Evolutionary conservation across 2,888 invertebrate genomes (phyloP), one percentile per base, ranked within the genome.

Genomic region (Synanthedon vespiformis): DNA sequence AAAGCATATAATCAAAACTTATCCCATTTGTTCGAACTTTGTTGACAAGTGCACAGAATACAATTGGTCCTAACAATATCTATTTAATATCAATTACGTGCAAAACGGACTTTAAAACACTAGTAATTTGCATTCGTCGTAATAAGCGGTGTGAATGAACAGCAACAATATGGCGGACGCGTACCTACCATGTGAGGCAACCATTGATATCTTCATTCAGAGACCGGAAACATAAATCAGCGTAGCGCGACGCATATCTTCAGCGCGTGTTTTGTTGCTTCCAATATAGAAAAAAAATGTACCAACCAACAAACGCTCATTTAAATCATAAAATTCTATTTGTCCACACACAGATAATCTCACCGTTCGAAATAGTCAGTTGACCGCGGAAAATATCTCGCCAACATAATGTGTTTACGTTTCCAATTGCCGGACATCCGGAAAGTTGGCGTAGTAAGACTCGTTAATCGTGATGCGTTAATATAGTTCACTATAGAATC

Each of bases 171-270:
- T 60, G 56, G 53, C 60, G 58, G 27, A 44, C 51, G 34, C 47
- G 40, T 13, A 62, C 69, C 68, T 64, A 65, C 72, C 77, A 72
- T 77, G 72, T 72, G 75, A 74, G 72, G 67, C 69, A 72, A 65
- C 72, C 77, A 76, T 78, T 82, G 74, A 80, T 80, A 75, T 75
- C 72, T 80, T 59, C 58, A 57, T 84, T 83, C 81, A 82, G 61
- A 61, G 61, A 72, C 72, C 78, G 85, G 84, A 84, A 74, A 74
- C 76, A 80, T 84, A 82, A 84, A 84, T 82, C 80, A 80, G 69
- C 72, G 72, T 67, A 64, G 67, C 69, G 70, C 70, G 70, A 70
- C 74, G 67, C 60, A 65, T 49, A 34, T 34, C 14, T 44, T 44
- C 47, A 44, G n/a, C 47, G 14, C 47, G n/a, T 44, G 13, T 44